Percentiles rank a stretch among this genome's conserved stretches.
Evolutionary conservation across 2,113 vertebrate species (phyloP).

Genomic region (Trochalopteron elliotii): DNA sequence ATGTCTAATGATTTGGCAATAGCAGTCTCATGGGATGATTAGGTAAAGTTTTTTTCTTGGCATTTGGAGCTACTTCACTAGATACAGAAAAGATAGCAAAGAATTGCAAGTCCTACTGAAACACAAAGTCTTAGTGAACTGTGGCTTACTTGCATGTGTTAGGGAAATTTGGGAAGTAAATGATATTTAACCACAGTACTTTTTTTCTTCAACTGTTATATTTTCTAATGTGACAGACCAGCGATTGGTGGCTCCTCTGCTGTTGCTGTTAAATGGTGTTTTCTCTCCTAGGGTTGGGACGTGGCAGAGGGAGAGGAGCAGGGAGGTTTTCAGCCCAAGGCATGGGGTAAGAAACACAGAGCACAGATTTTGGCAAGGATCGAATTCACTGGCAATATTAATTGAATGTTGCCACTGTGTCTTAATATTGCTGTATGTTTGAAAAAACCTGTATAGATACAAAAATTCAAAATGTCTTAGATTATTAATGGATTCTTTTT

Average conservation of each 20-base stretch:
- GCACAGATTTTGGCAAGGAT: background rate
- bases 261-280: conserved; percentile 54
- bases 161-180: background rate
- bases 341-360: conserved; percentile 88
- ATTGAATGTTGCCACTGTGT: background rate
- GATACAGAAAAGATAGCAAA: background rate
- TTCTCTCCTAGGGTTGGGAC: conserved; percentile 80
- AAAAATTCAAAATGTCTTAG: background rate
- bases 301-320: conserved; percentile 87
- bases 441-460: background rate
- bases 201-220: background rate
- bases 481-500: background rate
- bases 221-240: background rate
- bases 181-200: background rate
- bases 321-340: conserved; percentile 91
- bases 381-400: background rate
- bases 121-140: background rate
- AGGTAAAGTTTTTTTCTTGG: background rate
- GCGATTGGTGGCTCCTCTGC: background rate
- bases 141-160: background rate
- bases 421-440: background rate
- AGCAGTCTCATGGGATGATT: background rate
- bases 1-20: background rate
- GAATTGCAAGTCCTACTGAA: background rate
- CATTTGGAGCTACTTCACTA: background rate